Evolutionary conservation across 2,888 invertebrate genomes (phyloP).

Genomic region (Coleophora deauratella): DNA sequence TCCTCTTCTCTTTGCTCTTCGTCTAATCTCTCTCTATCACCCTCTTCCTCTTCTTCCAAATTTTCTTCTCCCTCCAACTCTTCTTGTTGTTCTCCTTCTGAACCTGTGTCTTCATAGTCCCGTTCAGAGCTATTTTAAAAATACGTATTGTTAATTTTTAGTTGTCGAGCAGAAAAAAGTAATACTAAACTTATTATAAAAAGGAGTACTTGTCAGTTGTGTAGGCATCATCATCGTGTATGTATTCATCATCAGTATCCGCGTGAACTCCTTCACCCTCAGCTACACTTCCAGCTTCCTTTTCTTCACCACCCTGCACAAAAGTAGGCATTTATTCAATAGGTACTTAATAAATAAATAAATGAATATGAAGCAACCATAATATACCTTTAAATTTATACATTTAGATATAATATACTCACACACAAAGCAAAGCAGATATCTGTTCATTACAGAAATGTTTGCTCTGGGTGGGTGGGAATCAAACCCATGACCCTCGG

Average conservation of each 20-base stretch:
- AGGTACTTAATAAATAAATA: neutral
- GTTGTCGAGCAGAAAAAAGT: too few relatives aligned
- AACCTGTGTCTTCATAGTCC: constrained; percentile 79
- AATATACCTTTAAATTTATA: neutral
- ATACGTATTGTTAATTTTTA: too few relatives aligned
- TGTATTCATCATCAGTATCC: constrained; percentile 78
- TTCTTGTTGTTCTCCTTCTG: constrained; percentile 80
- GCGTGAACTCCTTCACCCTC: constrained; percentile 71
- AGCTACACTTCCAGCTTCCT: constrained; percentile 48
- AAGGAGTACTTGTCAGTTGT: constrained; percentile 76
- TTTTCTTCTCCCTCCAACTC: constrained; percentile 70
- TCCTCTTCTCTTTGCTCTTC: constrained; percentile 58
- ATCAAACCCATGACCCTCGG: too few relatives aligned
- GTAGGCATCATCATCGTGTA: constrained; percentile 78
- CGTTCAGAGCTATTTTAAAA: constrained; percentile 74
- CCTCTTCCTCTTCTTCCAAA: constrained; percentile 45
- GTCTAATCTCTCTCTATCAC: constrained; percentile 38
- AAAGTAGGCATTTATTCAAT: constrained; percentile 5
- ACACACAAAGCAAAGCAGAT: too few relatives aligned
- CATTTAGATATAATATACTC: too few relatives aligned
- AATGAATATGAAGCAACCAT: neutral
- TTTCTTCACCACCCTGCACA: constrained; percentile 49
- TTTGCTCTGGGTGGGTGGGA: neutral
- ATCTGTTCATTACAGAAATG: too few relatives aligned
- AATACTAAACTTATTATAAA: too few relatives aligned